Evolutionary conservation across 2,113 vertebrate species (phyloP), one percentile per base, ranked within the genome.

Genomic region (Cyanoderma ruficeps): DNA sequence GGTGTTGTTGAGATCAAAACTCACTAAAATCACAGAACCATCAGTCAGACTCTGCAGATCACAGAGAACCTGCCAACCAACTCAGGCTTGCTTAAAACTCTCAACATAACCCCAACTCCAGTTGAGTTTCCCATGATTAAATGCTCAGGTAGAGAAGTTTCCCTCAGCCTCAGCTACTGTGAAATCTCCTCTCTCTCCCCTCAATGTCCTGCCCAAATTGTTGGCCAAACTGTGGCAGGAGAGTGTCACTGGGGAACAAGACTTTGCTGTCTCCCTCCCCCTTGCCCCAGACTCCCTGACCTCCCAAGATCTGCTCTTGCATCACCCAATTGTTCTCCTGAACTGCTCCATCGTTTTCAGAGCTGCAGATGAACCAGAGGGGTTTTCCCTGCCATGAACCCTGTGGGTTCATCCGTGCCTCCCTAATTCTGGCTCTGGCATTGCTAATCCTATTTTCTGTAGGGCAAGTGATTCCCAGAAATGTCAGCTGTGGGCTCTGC

Each of bases 391-490:
- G 41, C 60, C 28, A 35, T 6, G 27, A 50, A 75, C 7, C 6
- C 7, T 57, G 79, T 81, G 82, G 59, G 44, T 91, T 96, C 3
- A 0, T 39, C 14, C 3, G 0, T 70, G 52, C 53, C 41, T 89
- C 44, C 72, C 56, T 71, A 90, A 78, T 90, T 90, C 80, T 33
- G 71, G 30, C 24, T 10, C 63, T 79, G 39, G 85, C 44, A 30
- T 7, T 86, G 60, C 31, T 96, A 96, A 96, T 93, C 60, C 41
- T 20, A 56, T 88, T 90, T 86, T 77, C 85, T 78, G 57, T 67
- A 68, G n/a, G 55, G 37, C 4, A 67, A 70, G 81, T 64, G 37
- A 46, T 82, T 83, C 44, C 72, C 81, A 41, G 22, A 75, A 91
- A 78, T 57, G 31, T 52, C 72, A 83, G 33, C 64, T 87, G 50